A percentile compares a stretch with the other conserved stretches of the same genome.
phyloP scores from a whole-genome alignment of 2,888 invertebrate species.

The Acleris laterana region DNA sequence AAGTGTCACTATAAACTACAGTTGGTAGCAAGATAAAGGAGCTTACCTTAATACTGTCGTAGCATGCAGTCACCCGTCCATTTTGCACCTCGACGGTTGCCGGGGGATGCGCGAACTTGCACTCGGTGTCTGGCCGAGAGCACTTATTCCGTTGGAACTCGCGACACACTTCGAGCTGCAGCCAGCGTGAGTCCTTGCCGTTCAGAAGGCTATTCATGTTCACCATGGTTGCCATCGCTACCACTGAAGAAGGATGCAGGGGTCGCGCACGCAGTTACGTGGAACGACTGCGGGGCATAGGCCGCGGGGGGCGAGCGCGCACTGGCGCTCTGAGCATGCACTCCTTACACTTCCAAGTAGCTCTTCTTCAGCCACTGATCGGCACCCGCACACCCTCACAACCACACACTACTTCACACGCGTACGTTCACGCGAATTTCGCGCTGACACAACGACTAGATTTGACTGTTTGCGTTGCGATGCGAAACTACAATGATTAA shows the following conservation, averaged over 20 bases:
- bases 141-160: slow-evolving; percentile 99
- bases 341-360: slow-evolving; percentile 61
- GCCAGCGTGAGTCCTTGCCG: slow-evolving; percentile 99
- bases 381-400: slow-evolving; percentile 65
- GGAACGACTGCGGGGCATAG: slow-evolving; percentile 80
- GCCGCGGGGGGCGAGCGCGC: slow-evolving; percentile 75
- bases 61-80: slow-evolving; percentile 99
- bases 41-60: slow-evolving; percentile 99
- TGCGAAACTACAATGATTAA: slow-evolving; percentile 72
- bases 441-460: slow-evolving; percentile 43
- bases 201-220: slow-evolving; percentile 98
- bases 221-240: slow-evolving; percentile 93
- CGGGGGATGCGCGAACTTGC: slow-evolving; percentile 99
- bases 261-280: slow-evolving; percentile 75
- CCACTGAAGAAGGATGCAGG: slow-evolving; percentile 63
- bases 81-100: slow-evolving; percentile 99
- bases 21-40: slow-evolving; percentile 12
- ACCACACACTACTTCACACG: slow-evolving; percentile 70
- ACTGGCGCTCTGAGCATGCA: slow-evolving; percentile 74
- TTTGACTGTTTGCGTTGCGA: slow-evolving; percentile 33
- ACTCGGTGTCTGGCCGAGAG: slow-evolving; percentile 99
- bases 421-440: slow-evolving; percentile 56
- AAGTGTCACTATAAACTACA: slow-evolving; percentile 1
- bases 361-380: slow-evolving; percentile 52
- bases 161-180: slow-evolving; percentile 99